Evolutionary conservation across 2,888 invertebrate genomes (phyloP), one percentile per base, ranked within the genome.

Genomic region (Lampropteryx suffumata): DNA sequence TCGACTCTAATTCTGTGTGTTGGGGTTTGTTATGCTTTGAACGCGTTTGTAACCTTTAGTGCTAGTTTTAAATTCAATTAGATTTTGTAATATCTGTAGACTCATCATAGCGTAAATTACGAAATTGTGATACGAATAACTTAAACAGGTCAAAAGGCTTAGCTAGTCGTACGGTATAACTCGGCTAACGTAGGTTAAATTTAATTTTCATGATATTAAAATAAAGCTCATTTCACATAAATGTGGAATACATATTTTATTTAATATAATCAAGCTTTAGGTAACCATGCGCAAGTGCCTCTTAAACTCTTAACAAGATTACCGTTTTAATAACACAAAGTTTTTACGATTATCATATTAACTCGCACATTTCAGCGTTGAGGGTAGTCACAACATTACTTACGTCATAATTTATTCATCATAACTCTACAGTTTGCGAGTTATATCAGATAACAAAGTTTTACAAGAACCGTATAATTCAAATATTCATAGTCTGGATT

Each of bases 401-500:
- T 36, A 44, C 35, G 29, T 7, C 32, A 14, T 57, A 55, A 61
- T 55, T 59, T 57, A 57, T 61, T 58, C 50, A 61, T 49, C 13
- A 52, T 43, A 49, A 48, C 39, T 44, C 50, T 40, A 53, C 54
- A 50, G 50, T 55, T 51, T 44, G 17, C 17, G 7, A 24, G 6
- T 60, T 47, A 53, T 41, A 21, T 45, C n/a, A 57, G 52, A 59
- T 58, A 58, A 56, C 55, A 51, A 65, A 64, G 62, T 65, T 49
- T 50, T 43, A 50, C 43, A 47, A 60, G 65, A 62, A 59, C 61
- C 62, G 57, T 59, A 48, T 61, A 63, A 61, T 62, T 72, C 61
- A 71, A 71, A 73, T 69, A 72, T 74, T 73, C 65, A 69, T 71
- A 64, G 65, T 56, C 44, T 43, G 40, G 4, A 58, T 50, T 63